Conservation (phyloP, 2,797 vertebrate genomes). For the Botia kubotai region DNA sequence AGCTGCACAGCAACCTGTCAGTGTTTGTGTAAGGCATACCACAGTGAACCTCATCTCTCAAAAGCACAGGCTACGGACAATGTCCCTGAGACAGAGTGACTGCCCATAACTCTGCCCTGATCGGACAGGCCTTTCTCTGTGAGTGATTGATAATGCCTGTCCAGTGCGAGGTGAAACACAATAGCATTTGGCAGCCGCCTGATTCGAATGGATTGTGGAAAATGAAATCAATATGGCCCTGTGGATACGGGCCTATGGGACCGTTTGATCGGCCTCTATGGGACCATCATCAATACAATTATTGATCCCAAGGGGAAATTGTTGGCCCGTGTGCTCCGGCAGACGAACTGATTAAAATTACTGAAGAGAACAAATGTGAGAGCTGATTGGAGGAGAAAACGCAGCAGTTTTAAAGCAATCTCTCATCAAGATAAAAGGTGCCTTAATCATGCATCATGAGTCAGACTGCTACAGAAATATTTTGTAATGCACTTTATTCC, state of each 20-base stretch:
- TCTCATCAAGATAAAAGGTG: conserved; percentile 62
- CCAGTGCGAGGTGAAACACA: conserved; percentile 55
- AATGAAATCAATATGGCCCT: conserved; percentile 62
- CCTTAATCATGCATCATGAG: conserved; percentile 52
- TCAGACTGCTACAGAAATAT: conserved; percentile 40
- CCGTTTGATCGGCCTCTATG: conserved; percentile 57
- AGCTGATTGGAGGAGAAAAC: conserved; percentile 57
- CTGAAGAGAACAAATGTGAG: conserved; percentile 55
- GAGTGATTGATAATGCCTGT: conserved; percentile 64
- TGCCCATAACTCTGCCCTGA: conserved; percentile 51
- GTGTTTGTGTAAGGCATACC: conserved; percentile 53
- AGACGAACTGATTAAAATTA: conserved; percentile 60
- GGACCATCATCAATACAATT: conserved; percentile 62
- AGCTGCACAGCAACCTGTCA: conserved; percentile 35
- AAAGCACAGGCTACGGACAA: conserved; percentile 38
- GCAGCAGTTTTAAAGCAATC: conserved; percentile 73
- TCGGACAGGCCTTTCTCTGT: conserved; percentile 44
- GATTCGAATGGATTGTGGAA: conserved; percentile 57
- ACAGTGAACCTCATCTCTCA: conserved; percentile 54
- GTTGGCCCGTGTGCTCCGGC: conserved; percentile 39
- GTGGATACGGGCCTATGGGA: conserved; percentile 45
- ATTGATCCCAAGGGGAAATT: conserved; percentile 62
- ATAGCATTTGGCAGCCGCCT: conserved; percentile 51
- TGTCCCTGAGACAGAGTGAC: conserved; percentile 42
- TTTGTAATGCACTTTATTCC: conserved; percentile 15